phyloP scores from a whole-genome alignment of 1,140 invertebrate species.

The Oryctes rhinoceros region DNA sequence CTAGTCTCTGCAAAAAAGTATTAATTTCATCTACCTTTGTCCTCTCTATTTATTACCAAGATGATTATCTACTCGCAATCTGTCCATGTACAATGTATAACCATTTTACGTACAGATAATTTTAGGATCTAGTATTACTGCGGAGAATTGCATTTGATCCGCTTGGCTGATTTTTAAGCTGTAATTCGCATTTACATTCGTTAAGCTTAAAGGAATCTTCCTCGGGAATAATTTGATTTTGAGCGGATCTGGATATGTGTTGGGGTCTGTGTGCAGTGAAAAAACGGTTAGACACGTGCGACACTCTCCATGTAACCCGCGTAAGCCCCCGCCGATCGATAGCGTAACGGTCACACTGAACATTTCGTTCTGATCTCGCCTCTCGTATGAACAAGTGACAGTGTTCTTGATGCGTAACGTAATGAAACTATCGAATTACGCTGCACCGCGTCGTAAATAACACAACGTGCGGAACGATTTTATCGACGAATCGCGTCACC shows the following conservation, averaged over 20 bases:
- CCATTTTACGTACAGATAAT: too few relatives aligned
- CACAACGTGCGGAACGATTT: not conserved
- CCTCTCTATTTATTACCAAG: too few relatives aligned
- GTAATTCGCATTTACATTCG: too few relatives aligned
- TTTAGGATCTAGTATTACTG: too few relatives aligned
- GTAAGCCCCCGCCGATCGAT: not conserved
- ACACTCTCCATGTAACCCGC: not conserved
- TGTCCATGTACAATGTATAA: too few relatives aligned
- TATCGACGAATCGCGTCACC: too few relatives aligned
- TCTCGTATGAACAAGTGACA: not conserved
- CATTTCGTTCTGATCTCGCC: not conserved
- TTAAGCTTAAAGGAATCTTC: not conserved
- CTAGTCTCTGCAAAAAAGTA: too few relatives aligned
- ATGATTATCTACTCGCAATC: too few relatives aligned
- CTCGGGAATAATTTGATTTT: not conserved
- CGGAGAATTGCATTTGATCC: too few relatives aligned
- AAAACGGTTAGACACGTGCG: conserved; percentile 1
- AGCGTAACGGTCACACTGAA: not conserved
- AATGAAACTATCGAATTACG: not conserved
- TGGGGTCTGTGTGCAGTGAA: not conserved
- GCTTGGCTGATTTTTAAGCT: too few relatives aligned
- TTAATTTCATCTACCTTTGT: too few relatives aligned
- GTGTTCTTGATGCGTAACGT: not conserved
- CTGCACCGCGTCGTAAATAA: not conserved
- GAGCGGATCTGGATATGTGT: not conserved